Evolutionary conservation across 2,113 vertebrate genomes (phyloP).

Genomic region (Silurus asotus): DNA sequence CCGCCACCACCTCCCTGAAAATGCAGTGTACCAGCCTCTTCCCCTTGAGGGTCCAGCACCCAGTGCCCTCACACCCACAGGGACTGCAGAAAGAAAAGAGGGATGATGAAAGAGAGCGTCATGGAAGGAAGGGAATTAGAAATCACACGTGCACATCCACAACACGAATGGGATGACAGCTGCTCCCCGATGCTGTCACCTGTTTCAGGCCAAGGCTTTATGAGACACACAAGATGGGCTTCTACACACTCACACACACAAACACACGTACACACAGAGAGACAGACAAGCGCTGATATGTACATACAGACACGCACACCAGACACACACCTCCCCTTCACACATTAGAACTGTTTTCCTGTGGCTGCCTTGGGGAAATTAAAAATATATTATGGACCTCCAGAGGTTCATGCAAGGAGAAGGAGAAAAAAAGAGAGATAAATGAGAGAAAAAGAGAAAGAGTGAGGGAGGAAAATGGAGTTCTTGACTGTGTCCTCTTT

Average conservation of each 20-base stretch:
- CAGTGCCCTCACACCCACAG: conserved; percentile 34
- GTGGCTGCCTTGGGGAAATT: conserved; percentile 78
- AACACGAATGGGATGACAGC: conserved; percentile 57
- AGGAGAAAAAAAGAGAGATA: conserved; percentile 56
- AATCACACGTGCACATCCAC: conserved; percentile 31
- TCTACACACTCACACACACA: conserved; percentile 35
- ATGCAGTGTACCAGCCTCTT: conserved; percentile 34
- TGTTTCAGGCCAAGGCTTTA: conserved; percentile 45
- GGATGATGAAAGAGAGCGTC: conserved; percentile 44
- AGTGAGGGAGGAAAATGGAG: conserved; percentile 44
- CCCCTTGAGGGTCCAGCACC: conserved; percentile 49
- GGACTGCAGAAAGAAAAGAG: conserved; percentile 12
- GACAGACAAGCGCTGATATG: conserved; percentile 37
- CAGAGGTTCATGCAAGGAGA: conserved; percentile 68
- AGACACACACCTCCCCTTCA: conserved; percentile 57
- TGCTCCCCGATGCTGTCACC: conserved; percentile 57
- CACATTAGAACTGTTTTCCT: conserved; percentile 76
- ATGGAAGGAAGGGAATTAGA: conserved; percentile 51
- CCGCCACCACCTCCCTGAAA: conserved; percentile 21
- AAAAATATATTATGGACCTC: conserved; percentile 81
- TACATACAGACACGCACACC: conserved; percentile 31
- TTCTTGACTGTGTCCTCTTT: conserved; percentile 50
- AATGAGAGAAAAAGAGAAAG: conserved; percentile 47
- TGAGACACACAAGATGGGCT: conserved; percentile 26
- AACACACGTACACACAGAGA: conserved; percentile 22